phyloP scores from a whole-genome alignment of 2,113 vertebrate genomes.

The Zeus faber region DNA sequence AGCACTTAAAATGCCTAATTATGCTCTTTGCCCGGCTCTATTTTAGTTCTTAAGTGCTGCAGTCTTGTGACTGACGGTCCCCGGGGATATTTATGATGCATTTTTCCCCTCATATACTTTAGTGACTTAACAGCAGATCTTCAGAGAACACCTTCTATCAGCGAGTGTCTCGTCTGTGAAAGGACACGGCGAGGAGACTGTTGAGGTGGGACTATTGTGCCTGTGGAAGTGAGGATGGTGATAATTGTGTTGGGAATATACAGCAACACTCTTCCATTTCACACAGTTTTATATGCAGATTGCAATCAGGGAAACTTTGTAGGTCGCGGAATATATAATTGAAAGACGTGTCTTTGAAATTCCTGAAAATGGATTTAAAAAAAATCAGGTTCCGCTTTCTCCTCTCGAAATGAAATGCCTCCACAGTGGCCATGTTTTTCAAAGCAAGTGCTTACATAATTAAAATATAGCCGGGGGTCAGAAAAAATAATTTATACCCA shows the following conservation, averaged over 20 bases:
- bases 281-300: constrained; percentile 25
- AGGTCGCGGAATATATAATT: constrained; percentile 11
- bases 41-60: constrained; percentile 71
- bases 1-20: constrained; percentile 77
- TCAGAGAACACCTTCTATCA: background rate
- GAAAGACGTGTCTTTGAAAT: constrained; percentile 23
- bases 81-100: constrained; percentile 60
- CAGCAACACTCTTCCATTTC: background rate
- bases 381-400: constrained; percentile 31
- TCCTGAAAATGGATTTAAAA: constrained; percentile 19
- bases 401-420: constrained; percentile 38
- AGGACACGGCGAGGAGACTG: constrained; percentile 34
- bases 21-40: constrained; percentile 65
- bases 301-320: constrained; percentile 17
- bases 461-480: constrained; percentile 58
- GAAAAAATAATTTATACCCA: constrained; percentile 52
- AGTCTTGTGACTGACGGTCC: constrained; percentile 70
- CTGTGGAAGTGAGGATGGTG: constrained; percentile 21
- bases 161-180: constrained; percentile 29
- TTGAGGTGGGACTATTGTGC: constrained; percentile 17
- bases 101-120: constrained; percentile 50
- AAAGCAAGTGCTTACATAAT: constrained; percentile 57
- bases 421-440: constrained; percentile 45
- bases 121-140: constrained; percentile 38
- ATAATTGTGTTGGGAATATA: constrained; percentile 22